Evolutionary conservation across 2,888 invertebrate species (phyloP), one percentile per base, ranked within the genome.

Genomic region (Lagria hirta): DNA sequence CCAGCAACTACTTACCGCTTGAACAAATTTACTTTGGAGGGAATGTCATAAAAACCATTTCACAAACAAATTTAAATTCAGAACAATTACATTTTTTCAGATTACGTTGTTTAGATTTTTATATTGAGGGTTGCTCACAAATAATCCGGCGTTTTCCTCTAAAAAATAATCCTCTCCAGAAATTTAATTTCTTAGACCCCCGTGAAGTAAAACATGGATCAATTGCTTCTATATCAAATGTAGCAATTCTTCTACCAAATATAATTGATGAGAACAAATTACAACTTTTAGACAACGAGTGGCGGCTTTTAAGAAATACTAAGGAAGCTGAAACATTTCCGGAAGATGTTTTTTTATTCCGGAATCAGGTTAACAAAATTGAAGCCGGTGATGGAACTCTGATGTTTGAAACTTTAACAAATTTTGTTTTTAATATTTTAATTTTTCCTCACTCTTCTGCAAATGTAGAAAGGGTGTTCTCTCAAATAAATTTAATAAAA

Each of bases 71-170:
- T n/a, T n/a, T n/a, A n/a, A 12, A 33, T 5, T 4, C 4, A 3
- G 3, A 3, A 12, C 8, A 38, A 14, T 4, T 30, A 10, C 8
- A 38, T 3, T 8, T 29, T 16, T 24, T 40, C 6, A 44, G 29
- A 20, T 13, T 14, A 22, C 23, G 28, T 6, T 43, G 38, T 30
- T 30, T 48, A 7, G 29, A 38, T 17, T 48, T 44, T 30, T 48
- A 28, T 22, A 21, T 37, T 8, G 48, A 44, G 35, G 21, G 18
- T 26, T 17, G 15, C 8, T 10, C 2, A 5, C 43, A 48, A 33
- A 38, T 43, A 10, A 23, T 8, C 4, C n/a, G 16, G 13, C 17
- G 48, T 8, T 48, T 48, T 43, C 18, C 37, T 30, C 33, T 48
- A 10, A 37, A 37, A 32, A 38, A 32, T 23, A 29, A 38, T 10